Conservation (phyloP, 2,888 invertebrate genomes). For the Chaitophorus viminalis region DNA sequence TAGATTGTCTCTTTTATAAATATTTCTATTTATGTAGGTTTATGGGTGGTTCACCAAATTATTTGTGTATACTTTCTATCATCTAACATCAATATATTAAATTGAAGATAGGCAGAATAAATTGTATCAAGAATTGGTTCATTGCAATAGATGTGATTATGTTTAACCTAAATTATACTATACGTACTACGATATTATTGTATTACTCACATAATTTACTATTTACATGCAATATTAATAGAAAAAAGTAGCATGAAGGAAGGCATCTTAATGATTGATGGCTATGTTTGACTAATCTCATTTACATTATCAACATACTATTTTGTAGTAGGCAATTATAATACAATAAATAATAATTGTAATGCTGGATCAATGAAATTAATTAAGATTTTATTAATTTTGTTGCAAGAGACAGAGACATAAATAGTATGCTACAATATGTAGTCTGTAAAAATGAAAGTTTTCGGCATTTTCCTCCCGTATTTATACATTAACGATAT, state of each 20-base stretch:
- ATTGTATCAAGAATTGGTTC: slow-evolving; percentile 19
- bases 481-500: neutral
- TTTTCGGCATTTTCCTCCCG: neutral
- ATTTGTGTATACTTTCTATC: neutral
- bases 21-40: slow-evolving; percentile 38
- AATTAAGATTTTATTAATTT: neutral
- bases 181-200: neutral
- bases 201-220: neutral
- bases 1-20: neutral
- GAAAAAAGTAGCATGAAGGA: neutral
- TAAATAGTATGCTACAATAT: no score
- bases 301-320: neutral
- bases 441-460: neutral
- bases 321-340: neutral
- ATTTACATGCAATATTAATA: neutral
- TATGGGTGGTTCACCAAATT: slow-evolving; percentile 16
- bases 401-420: no score
- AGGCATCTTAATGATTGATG: neutral
- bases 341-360: neutral
- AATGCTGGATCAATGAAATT: neutral
- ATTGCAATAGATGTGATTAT: neutral
- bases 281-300: neutral
- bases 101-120: slow-evolving; percentile 21
- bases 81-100: neutral
- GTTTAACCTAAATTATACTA: slow-evolving; percentile 44